phyloP scores from a whole-genome alignment of 2,113 vertebrate species.

The Mellivora capensis region DNA sequence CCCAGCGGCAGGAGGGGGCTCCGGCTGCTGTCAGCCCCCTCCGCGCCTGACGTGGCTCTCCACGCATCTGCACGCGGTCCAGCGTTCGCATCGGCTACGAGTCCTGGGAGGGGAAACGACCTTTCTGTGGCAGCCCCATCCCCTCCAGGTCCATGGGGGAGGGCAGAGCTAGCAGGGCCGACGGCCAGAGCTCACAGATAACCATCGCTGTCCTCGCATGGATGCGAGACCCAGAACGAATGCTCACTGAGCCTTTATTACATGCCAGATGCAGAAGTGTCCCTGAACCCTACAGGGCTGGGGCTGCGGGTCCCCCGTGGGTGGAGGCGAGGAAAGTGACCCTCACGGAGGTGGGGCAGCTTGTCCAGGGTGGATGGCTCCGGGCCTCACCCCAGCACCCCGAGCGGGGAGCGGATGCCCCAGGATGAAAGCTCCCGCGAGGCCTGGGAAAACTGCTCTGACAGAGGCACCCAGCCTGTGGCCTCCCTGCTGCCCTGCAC shows the following conservation, averaged over 20 bases:
- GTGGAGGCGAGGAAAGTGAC: not conserved
- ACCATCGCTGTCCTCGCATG: accelerated
- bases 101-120: not conserved
- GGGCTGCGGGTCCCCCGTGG: accelerated
- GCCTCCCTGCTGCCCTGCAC: not conserved
- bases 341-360: not conserved
- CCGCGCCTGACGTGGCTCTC: not conserved
- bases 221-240: not conserved
- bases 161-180: not conserved
- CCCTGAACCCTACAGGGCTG: accelerated
- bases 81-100: accelerated
- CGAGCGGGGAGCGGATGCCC: accelerated
- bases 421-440: accelerated
- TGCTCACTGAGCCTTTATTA: not conserved
- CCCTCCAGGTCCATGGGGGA: not conserved
- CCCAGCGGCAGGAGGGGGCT: accelerated
- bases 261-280: not conserved
- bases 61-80: not conserved
- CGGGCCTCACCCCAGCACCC: not conserved
- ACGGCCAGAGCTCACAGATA: not conserved
- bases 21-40: not conserved
- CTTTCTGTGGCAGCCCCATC: not conserved
- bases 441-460: accelerated
- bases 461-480: not conserved
- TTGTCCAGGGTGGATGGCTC: accelerated